A percentile compares a stretch with the other conserved stretches of the same genome.
phyloP scores from a whole-genome alignment of 2,797 vertebrate species.

The Galago senegalensis region DNA sequence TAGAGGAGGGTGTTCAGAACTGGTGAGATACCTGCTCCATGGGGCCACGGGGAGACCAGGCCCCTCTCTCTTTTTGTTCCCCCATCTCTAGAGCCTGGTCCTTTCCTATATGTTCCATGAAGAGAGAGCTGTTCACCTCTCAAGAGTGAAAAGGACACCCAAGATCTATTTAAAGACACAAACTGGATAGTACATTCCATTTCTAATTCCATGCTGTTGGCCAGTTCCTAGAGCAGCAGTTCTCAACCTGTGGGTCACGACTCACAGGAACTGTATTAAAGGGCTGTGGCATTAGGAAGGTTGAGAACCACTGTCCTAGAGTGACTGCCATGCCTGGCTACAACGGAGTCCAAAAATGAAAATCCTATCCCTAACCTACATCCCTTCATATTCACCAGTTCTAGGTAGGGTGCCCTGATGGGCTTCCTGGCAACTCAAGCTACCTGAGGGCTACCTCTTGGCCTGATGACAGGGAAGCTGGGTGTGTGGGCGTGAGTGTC shows the following conservation, averaged over 20 bases:
- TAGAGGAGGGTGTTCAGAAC: not conserved
- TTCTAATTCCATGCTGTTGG: no score
- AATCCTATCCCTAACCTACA: no score
- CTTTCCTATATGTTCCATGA: not conserved
- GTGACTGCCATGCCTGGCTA: not conserved
- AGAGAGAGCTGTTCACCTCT: not conserved
- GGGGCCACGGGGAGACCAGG: not conserved
- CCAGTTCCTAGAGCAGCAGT: no score
- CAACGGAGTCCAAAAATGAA: not conserved
- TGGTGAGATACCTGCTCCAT: no score
- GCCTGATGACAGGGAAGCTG: no score
- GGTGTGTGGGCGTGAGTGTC: not conserved
- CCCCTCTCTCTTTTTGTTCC: not conserved
- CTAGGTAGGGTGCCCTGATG: not conserved
- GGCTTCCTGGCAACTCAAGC: no score
- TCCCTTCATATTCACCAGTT: not conserved
- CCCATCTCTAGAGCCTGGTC: not conserved
- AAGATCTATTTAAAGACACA: not conserved
- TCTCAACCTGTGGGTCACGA: no score
- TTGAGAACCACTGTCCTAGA: no score
- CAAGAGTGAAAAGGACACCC: not conserved
- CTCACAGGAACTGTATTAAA: no score
- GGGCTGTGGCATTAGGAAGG: no score
- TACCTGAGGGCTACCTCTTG: not conserved
- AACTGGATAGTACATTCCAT: not conserved